Percentiles rank a stretch among this genome's conserved stretches.
Conservation (phyloP, 2,888 invertebrate species). For the Melieria picta region DNA sequence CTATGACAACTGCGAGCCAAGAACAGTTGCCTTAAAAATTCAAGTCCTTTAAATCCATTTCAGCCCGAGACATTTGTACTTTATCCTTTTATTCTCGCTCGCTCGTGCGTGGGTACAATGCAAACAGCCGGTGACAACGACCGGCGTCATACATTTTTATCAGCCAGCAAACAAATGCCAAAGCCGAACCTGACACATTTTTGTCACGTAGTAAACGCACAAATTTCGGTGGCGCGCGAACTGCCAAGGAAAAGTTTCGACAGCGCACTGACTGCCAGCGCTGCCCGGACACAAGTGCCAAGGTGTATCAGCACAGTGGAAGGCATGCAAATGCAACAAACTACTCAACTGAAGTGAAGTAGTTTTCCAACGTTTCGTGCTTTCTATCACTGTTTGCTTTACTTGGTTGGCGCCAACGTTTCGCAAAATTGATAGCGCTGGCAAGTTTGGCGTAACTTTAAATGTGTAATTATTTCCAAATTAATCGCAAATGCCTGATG, state of each 20-base stretch:
- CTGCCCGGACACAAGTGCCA: background rate
- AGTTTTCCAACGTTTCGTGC: too few relatives aligned
- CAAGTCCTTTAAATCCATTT: too few relatives aligned
- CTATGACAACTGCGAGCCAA: too few relatives aligned
- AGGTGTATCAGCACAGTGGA: background rate
- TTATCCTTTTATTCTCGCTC: too few relatives aligned
- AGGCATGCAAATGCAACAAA: background rate
- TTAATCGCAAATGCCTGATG: background rate
- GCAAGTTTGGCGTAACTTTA: background rate
- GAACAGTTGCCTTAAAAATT: too few relatives aligned
- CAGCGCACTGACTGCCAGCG: background rate
- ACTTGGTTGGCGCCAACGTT: too few relatives aligned
- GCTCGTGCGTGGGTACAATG: too few relatives aligned
- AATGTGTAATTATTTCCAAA: constrained; percentile 2
- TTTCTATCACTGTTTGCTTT: too few relatives aligned
- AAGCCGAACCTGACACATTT: constrained; percentile 22
- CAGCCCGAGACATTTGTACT: too few relatives aligned
- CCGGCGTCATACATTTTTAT: constrained; percentile 13
- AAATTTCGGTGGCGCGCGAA: constrained; percentile 9
- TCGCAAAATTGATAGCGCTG: too few relatives aligned
- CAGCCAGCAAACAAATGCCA: constrained; percentile 11
- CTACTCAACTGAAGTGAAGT: too few relatives aligned
- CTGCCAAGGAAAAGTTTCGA: background rate
- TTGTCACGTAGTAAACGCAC: constrained; percentile 30
- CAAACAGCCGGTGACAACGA: too few relatives aligned